Percentiles rank a stretch among this genome's conserved stretches.
These are phyloP conservation scores for Acanthosepion lycidas DNA, from an alignment of 2,888 invertebrate species.

Conservation along the genomic window DNA sequence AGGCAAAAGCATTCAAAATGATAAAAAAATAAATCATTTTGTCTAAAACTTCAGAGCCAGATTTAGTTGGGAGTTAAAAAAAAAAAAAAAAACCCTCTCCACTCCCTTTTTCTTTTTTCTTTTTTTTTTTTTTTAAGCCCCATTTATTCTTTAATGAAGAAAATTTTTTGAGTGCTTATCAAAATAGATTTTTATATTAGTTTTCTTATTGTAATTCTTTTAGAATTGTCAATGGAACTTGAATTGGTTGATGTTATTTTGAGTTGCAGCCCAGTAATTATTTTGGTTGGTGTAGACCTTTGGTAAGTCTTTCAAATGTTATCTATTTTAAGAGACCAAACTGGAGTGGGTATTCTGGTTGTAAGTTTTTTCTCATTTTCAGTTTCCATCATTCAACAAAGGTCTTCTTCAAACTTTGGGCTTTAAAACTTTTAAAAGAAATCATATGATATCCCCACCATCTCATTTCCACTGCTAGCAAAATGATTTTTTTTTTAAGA, in stretches of 20 bases:
- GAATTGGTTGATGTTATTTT: not conserved
- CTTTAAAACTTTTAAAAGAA: not conserved
- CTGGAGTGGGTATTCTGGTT: not conserved
- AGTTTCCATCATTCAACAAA: too few relatives aligned
- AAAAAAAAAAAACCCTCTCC: not conserved
- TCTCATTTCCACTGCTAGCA: not conserved
- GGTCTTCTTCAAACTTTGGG: too few relatives aligned
- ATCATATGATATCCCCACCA: not conserved
- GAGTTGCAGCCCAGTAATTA: not conserved
- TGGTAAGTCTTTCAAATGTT: conserved; percentile 12
- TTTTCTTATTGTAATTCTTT: conserved; percentile 6
- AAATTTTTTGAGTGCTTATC: not conserved
- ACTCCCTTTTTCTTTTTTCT: not conserved
- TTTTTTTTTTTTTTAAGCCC: not conserved
- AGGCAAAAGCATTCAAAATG: not conserved
- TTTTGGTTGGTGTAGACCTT: not conserved
- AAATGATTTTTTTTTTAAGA: not conserved
- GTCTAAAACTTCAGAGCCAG: not conserved
- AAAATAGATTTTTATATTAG: not conserved
- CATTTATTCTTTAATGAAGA: not conserved
- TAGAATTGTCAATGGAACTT: not conserved
- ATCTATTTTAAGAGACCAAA: not conserved
- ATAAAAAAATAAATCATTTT: not conserved
- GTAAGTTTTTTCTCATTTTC: not conserved
- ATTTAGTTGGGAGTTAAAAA: not conserved